Conservation (phyloP, 2,888 invertebrate species). For the Cabera pusaria region DNA sequence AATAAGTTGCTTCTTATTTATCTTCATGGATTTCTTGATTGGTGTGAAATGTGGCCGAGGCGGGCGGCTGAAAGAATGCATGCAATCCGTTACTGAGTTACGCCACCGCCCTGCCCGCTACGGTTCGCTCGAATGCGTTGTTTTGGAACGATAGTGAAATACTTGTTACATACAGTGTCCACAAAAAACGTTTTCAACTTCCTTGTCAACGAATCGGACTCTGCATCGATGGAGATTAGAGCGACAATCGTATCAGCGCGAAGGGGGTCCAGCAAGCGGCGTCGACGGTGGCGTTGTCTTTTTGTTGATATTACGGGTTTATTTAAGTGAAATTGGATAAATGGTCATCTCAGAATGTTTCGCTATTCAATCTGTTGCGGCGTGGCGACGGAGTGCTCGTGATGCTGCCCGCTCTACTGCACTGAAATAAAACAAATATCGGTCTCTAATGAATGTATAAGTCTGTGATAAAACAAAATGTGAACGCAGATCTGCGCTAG, state of each 20-base stretch:
- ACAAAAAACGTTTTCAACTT: constrained; percentile 50
- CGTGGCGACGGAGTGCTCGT: constrained; percentile 53
- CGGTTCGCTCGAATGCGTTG: constrained; percentile 57
- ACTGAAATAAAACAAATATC: constrained; percentile 54
- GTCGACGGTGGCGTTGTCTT: constrained; percentile 62
- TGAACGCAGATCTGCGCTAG: constrained; percentile 49
- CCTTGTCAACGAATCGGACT: constrained; percentile 41
- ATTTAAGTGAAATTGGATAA: constrained; percentile 83
- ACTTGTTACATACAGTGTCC: constrained; percentile 57
- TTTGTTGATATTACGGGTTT: constrained; percentile 79
- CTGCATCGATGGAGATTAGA: constrained; percentile 47
- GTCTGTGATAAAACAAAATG: constrained; percentile 60
- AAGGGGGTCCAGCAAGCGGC: constrained; percentile 50
- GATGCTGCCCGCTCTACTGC: constrained; percentile 46
- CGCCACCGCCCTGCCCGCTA: constrained; percentile 50
- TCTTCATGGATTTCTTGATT: background rate
- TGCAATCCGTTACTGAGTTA: constrained; percentile 45
- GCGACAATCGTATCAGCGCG: constrained; percentile 39
- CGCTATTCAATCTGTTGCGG: constrained; percentile 68
- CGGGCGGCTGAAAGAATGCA: constrained; percentile 23
- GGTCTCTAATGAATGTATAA: constrained; percentile 54
- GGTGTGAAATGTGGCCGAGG: background rate
- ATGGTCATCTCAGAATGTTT: constrained; percentile 76
- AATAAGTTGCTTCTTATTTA: constrained; percentile 8
- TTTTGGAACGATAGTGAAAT: constrained; percentile 69